Evolutionary conservation across 2,888 invertebrate genomes (phyloP), one percentile per base, ranked within the genome.

Genomic region (Ennomos quercinarius): DNA sequence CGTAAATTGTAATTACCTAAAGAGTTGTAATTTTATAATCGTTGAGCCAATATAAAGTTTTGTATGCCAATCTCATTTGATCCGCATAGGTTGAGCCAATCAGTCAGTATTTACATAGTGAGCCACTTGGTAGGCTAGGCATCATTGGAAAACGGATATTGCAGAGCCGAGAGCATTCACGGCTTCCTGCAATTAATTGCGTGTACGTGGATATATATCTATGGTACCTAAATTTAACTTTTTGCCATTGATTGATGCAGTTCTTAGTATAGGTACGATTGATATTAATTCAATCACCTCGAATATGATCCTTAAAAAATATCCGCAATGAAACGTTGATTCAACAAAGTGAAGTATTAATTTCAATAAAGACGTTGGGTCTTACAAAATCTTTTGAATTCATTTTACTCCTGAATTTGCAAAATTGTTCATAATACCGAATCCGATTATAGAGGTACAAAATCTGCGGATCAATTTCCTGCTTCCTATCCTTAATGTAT

Each of bases 381-480:
- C 27, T 27, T 54, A 51, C 55, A 54, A 68, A 67, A 63, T 70
- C 73, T 74, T 27, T 71, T 74, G 71, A 76, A 76, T 78, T 71
- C 72, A 71, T 76, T 80, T 77, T 53, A 56, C 59, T 63, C 53
- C 77, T 73, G 74, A 83, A 81, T 81, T 79, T 79, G 78, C 77
- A 78, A 81, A 83, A 74, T 78, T 72, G 66, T 67, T 74, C 74
- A 75, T 73, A 81, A 80, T 77, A 78, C 73, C 73, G 73, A 81
- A 80, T 80, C 76, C 78, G 79, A 83, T 84, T 83, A 83, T 77
- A 69, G 76, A 81, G 4, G 38, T 38, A 81, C 79, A 80, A 81
- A 85, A 84, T 80, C 77, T 74, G 53, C 55, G 71, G 73, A 78
- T 80, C 75, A 74, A 78, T 80, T 77, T 74, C 69, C 69, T 76